Evolutionary conservation across 2,113 vertebrate genomes (phyloP).

Genomic region (Recurvirostra avosetta): DNA sequence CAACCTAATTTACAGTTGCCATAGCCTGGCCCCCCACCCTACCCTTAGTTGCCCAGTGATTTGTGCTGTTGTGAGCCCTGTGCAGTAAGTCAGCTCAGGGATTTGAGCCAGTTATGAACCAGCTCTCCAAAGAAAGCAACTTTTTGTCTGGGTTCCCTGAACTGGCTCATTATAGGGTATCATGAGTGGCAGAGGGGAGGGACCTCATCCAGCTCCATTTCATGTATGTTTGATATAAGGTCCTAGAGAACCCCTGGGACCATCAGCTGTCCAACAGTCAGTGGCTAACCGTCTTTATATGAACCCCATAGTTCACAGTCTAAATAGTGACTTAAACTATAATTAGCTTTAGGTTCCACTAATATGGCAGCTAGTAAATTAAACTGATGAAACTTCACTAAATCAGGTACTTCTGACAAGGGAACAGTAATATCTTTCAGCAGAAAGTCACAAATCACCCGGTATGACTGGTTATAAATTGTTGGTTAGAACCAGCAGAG

Average conservation of each 20-base stretch:
- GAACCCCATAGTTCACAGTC: background rate
- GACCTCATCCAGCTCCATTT: background rate
- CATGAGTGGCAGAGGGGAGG: background rate
- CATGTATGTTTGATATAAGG: background rate
- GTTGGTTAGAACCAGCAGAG: background rate
- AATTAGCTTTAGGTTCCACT: background rate
- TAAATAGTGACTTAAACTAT: background rate
- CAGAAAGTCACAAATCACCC: background rate
- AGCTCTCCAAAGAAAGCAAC: slow-evolving; percentile 43
- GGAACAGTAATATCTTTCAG: slow-evolving; percentile 5
- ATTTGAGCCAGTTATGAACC: background rate
- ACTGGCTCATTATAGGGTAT: background rate
- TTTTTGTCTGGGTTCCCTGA: slow-evolving; percentile 6
- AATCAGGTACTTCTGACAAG: background rate
- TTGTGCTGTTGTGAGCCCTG: background rate
- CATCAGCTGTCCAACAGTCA: background rate
- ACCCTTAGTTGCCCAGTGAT: background rate
- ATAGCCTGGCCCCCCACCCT: background rate
- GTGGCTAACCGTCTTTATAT: background rate
- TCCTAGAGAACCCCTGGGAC: background rate
- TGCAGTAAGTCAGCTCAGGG: background rate
- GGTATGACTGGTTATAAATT: background rate
- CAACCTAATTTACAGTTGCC: background rate
- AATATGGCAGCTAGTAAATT: background rate
- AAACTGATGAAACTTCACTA: background rate